phyloP scores from a whole-genome alignment of 2,888 invertebrate species.

The Emmelina monodactyla region DNA sequence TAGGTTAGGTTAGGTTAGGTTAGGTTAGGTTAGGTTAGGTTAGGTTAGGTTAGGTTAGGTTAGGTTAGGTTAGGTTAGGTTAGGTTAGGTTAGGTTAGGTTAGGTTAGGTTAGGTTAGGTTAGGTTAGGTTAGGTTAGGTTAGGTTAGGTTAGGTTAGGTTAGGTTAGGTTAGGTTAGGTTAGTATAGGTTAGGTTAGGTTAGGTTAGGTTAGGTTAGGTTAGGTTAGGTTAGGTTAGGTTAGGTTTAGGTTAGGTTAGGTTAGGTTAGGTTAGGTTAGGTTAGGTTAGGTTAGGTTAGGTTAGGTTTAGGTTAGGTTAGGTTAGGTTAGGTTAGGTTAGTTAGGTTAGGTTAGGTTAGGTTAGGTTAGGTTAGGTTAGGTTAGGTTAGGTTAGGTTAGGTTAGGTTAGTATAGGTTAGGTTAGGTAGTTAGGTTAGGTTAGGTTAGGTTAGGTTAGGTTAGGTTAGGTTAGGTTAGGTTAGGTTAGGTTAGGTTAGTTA shows the following conservation, averaged over 20 bases:
- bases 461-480: not conserved
- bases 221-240: not conserved
- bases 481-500: not conserved
- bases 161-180: not conserved
- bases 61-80: slow-evolving; percentile 10
- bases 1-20: slow-evolving; percentile 11
- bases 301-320: not conserved
- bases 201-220: not conserved
- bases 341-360: not conserved
- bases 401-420: not conserved
- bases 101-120: slow-evolving; percentile 15
- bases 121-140: slow-evolving; percentile 16
- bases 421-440: not conserved
- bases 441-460: not conserved
- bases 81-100: slow-evolving; percentile 10
- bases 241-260: not conserved
- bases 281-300: not conserved
- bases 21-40: slow-evolving; percentile 13
- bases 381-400: not conserved
- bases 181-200: not conserved
- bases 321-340: not conserved
- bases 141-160: slow-evolving; percentile 5
- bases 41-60: slow-evolving; percentile 9
- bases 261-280: not conserved
- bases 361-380: not conserved